phyloP scores from a whole-genome alignment of 2,888 invertebrate species.

The Agrypnus murinus region DNA sequence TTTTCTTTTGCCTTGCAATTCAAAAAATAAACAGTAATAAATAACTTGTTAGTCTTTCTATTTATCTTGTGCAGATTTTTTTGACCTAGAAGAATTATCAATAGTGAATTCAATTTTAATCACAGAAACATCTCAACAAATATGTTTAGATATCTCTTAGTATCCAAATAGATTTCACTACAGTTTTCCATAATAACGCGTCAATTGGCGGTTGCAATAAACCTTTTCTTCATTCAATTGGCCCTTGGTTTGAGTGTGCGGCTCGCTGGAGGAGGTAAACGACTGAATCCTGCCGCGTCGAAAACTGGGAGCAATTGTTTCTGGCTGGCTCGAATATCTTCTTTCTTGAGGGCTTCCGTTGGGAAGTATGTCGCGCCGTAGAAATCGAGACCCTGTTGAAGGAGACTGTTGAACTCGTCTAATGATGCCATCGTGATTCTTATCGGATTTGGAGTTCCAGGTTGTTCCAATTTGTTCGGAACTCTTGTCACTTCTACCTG shows the following conservation, averaged over 20 bases:
- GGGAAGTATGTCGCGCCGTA: conserved; percentile 93
- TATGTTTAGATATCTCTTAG: background rate
- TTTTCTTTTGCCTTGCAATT: background rate
- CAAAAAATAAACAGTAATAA: conserved; percentile 10
- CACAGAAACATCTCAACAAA: background rate
- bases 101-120: no score
- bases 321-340: conserved; percentile 78
- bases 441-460: conserved; percentile 78
- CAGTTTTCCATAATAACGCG: background rate
- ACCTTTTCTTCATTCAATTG: conserved; percentile 24
- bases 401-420: conserved; percentile 84
- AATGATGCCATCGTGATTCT: conserved; percentile 84
- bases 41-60: background rate
- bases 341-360: conserved; percentile 79
- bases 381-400: conserved; percentile 90
- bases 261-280: conserved; percentile 87
- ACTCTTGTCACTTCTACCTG: conserved; percentile 82
- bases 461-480: conserved; percentile 73
- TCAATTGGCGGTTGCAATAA: background rate
- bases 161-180: background rate
- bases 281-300: conserved; percentile 89
- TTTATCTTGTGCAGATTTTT: no score
- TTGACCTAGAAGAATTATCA: no score
- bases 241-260: conserved; percentile 74
- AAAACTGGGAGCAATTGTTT: conserved; percentile 81